These are phyloP conservation scores for Brachionus sp. DNA, from an alignment of 1,140 invertebrate species.

Conservation along the genomic window DNA sequence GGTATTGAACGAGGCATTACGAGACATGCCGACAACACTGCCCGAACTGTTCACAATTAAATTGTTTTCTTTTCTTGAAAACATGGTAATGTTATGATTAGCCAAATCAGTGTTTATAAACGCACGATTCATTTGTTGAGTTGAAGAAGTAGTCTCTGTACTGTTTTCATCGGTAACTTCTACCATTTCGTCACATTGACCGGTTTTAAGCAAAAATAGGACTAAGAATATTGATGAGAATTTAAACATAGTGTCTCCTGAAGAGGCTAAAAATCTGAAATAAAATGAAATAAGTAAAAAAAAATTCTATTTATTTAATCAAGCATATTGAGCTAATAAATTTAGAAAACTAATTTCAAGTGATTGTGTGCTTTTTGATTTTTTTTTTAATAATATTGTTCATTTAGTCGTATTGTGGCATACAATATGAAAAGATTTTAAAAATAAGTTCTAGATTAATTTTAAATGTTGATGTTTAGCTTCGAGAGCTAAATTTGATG, in stretches of 20 bases:
- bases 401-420: neutral
- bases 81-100: slow-evolving; percentile 26
- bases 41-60: neutral
- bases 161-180: neutral
- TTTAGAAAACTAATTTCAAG: neutral
- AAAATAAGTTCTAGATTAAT: neutral
- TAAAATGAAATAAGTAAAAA: neutral
- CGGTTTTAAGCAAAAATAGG: neutral
- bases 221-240: neutral
- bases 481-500: neutral
- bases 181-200: neutral
- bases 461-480: neutral
- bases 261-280: neutral
- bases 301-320: neutral
- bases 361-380: neutral
- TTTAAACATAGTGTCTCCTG: neutral
- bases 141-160: neutral
- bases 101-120: slow-evolving; percentile 19
- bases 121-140: neutral
- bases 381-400: neutral
- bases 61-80: neutral
- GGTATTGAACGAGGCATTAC: neutral
- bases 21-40: neutral
- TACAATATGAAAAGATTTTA: neutral
- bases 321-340: neutral